Evolutionary conservation across 2,113 vertebrate genomes (phyloP).

Genomic region (Acrocephalus kingi): DNA sequence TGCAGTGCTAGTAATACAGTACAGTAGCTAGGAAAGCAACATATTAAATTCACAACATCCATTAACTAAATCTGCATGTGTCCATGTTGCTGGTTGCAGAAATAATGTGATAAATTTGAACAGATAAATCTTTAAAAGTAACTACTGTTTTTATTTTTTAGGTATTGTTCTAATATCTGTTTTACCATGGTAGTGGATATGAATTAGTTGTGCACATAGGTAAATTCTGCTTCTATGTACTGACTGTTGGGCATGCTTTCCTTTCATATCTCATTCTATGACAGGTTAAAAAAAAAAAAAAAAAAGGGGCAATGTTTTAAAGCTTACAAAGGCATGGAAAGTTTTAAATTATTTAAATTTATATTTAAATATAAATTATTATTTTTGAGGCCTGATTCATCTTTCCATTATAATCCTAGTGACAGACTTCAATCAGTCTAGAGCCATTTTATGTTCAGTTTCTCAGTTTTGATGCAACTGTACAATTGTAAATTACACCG

Average conservation of each 20-base stretch:
- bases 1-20: background rate
- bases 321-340: background rate
- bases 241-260: background rate
- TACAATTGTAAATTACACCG: background rate
- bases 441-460: background rate
- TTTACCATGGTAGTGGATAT: background rate
- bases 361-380: too few relatives aligned
- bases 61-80: background rate
- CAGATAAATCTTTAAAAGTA: background rate
- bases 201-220: background rate
- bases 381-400: background rate
- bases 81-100: background rate
- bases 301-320: background rate
- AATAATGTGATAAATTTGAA: background rate
- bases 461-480: background rate
- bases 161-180: background rate
- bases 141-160: background rate
- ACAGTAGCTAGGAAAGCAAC: background rate
- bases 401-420: background rate
- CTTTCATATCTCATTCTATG: background rate
- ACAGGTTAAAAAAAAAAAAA: background rate
- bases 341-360: too few relatives aligned
- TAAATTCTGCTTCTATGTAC: background rate
- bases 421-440: background rate
- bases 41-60: background rate